Evolutionary conservation across 2,888 invertebrate species (phyloP), one percentile per base, ranked within the genome.

Genomic region (Apodemia mormo): DNA sequence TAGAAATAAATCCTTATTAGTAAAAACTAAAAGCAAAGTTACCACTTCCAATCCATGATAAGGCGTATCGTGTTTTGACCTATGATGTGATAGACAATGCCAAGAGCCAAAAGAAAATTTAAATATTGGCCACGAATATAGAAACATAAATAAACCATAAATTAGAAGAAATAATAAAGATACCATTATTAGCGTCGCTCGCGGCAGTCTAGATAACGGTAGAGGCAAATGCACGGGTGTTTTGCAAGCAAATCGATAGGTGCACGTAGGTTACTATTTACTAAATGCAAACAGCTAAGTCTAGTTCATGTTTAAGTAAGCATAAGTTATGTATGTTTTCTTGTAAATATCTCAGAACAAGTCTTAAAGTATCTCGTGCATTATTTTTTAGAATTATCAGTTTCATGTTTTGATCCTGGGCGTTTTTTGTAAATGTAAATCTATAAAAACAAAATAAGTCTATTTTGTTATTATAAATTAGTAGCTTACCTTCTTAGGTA

Each of bases 201-300:
- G 9, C 58, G 10, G 30, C 10, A 9, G n/a, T 58, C 10, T 10
- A 58, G 58, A 58, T 58, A 58, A 58, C 58, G 58, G 58, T 58
- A n/a, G 58, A 56, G 66, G 68, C 58, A 58, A 58, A 58, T 58
- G 58, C 70, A 69, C 65, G 70, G 68, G 67, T 73, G 71, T 73
- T 73, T 71, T 70, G 67, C 69, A 73, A 72, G 72, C 73, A 61
- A 71, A 70, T 73, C 71, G 70, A 71, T 73, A 71, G 58, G 14
- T 6, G 14, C 61, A 30, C 6, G 61, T 64, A 64, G 61, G 61
- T 64, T 2, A 64, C 2, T 64, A 65, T 65, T 70, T 73, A 72
- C 72, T 64, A 70, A 70, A 71, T 58, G 65, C 71, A 70, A 72
- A 71, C 73, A 73, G 14, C 61, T 37, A n/a, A 37, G 61, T 64